A percentile compares a stretch with the other conserved stretches of the same genome.
phyloP scores from a whole-genome alignment of 1,140 invertebrate species.

The Diorhabda elongata region DNA sequence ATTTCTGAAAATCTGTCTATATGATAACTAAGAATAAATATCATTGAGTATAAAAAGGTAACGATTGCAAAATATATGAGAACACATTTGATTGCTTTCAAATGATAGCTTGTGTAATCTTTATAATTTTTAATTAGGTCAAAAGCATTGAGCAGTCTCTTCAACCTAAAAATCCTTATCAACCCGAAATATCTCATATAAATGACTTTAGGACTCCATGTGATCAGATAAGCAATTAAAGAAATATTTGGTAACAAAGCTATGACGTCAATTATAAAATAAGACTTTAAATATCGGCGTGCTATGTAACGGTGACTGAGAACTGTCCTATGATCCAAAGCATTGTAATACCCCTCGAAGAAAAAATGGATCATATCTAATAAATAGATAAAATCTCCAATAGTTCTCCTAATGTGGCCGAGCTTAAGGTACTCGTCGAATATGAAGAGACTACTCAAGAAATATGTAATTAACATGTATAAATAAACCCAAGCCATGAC shows the following conservation, averaged over 20 bases:
- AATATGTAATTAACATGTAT: neutral
- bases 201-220: neutral
- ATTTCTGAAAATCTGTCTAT: neutral
- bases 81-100: neutral
- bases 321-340: neutral
- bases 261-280: neutral
- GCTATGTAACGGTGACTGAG: neutral
- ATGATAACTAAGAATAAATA: neutral
- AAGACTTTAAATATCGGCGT: neutral
- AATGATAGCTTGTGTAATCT: neutral
- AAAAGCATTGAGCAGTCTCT: neutral
- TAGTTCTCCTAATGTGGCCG: neutral
- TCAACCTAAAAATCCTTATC: neutral
- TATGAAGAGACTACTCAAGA: neutral
- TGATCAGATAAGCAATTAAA: neutral
- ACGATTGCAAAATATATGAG: neutral
- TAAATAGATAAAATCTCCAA: neutral
- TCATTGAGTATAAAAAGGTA: neutral
- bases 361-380: neutral
- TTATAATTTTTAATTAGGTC: neutral
- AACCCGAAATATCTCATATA: neutral
- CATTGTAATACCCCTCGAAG: neutral
- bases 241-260: neutral
- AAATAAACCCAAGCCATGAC: neutral
- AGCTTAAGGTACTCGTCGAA: neutral